Evolutionary conservation across 2,113 vertebrate species (phyloP).

Genomic region (Hydrolagus affinis): DNA sequence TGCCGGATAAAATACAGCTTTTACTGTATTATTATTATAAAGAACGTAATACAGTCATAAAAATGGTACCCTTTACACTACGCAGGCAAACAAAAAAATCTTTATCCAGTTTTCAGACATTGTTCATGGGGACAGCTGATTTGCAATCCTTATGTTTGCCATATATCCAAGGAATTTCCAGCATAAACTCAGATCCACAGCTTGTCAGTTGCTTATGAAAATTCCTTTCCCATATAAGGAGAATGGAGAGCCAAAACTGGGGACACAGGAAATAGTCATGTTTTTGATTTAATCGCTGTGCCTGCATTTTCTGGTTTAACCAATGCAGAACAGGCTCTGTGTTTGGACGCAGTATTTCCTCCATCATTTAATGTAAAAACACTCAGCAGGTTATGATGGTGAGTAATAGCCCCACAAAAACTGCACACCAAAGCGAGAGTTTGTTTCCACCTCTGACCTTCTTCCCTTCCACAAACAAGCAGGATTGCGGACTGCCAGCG

Average conservation of each 20-base stretch:
- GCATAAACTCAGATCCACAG: constrained; percentile 51
- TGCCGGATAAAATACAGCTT: too few relatives aligned
- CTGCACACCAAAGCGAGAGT: too few relatives aligned
- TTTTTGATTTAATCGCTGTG: constrained; percentile 60
- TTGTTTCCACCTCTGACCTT: neutral
- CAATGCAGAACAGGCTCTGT: neutral
- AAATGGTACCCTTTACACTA: neutral
- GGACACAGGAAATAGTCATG: constrained; percentile 63
- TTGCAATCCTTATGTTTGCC: constrained; percentile 45
- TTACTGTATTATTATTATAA: too few relatives aligned
- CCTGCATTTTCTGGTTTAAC: constrained; percentile 43
- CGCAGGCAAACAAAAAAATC: neutral
- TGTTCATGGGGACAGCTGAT: constrained; percentile 34
- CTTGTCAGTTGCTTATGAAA: constrained; percentile 58
- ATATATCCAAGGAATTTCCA: constrained; percentile 46
- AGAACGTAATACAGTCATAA: neutral
- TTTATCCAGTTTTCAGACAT: neutral
- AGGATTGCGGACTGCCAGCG: too few relatives aligned
- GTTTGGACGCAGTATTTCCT: neutral
- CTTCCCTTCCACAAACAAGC: neutral
- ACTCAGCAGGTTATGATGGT: neutral
- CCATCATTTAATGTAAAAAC: neutral
- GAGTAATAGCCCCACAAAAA: neutral
- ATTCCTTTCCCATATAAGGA: constrained; percentile 73
- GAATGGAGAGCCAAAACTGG: constrained; percentile 46